Base-by-base conservation (phyloP, 2,113 vertebrate species). In the Centropristis striata region DNA sequence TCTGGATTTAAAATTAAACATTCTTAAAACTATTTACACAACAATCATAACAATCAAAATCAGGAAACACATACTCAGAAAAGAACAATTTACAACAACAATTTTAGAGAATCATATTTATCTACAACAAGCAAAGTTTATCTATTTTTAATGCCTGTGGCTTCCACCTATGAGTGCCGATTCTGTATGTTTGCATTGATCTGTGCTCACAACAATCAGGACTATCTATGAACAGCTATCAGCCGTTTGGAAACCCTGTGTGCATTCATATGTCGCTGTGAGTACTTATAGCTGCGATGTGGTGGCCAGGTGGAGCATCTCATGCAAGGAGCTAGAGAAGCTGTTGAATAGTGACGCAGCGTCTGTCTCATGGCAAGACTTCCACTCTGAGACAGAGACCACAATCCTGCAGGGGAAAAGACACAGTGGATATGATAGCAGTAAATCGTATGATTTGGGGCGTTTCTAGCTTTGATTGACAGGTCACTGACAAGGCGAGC, bases 351-450 rank as follows among this genome's bases (percentile, higher is more conserved):
- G 88, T 5, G 94, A 81, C 64, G 95, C 95, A 0, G 96, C 96
- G 39, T 98, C 94, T 0, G 97, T 99, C 81, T 97, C 95, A 14
- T 78, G 95, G 85, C 91, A 95, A 0, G 98, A 98, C 10, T 96
- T 98, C 98, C 98, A 99, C 7, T 97, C 89, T 7, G 94, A 83
- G 78, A 97, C 94, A 36, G 86, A 88, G 39, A 90, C 59, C 49
- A 97, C 39, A 0, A 99, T 96, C 93, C 98, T 99, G 78, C 1
- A 72, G 59, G 73, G 37, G 65, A 42, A 3, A 61, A 6, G 47
- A 16, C 0, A 0, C 2, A 21, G 44, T 12, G n/a, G 15, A 8
- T 50, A 12, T 41, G 20, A 73, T 2, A 28, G 20, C 12, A 60
- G 14, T 20, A n/a, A n/a, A n/a, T n/a, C n/a, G n/a, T n/a, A n/a